Conservation (phyloP, 2,888 invertebrate species). For the Aporophyla lueneburgensis region DNA sequence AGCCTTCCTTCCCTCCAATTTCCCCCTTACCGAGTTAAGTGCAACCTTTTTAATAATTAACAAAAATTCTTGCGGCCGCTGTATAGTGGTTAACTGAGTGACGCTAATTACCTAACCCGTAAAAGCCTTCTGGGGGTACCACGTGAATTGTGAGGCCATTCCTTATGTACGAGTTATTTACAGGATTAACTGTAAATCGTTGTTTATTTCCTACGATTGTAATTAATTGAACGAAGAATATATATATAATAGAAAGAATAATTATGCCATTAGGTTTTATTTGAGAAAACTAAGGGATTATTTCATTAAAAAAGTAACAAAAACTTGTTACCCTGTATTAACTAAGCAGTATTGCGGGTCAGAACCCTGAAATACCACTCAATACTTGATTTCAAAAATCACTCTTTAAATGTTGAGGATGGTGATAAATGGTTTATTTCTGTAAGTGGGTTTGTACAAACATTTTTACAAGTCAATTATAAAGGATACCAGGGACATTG, state of each 20-base stretch:
- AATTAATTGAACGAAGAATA: conserved; percentile 55
- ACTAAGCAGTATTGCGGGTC: neutral
- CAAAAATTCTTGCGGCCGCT: conserved; percentile 84
- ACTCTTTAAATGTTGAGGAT: neutral
- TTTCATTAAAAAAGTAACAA: neutral
- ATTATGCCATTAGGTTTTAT: conserved; percentile 16
- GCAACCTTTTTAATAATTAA: conserved; percentile 90
- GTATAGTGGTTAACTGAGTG: conserved; percentile 89
- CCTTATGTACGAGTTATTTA: conserved; percentile 79
- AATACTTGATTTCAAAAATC: neutral
- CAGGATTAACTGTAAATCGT: conserved; percentile 75
- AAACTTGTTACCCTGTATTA: neutral
- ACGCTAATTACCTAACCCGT: conserved; percentile 89
- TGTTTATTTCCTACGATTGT: conserved; percentile 74
- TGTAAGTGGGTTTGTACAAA: too few species aligned
- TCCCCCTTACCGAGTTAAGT: conserved; percentile 80
- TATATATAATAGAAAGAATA: conserved; percentile 3
- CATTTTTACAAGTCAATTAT: too few species aligned
- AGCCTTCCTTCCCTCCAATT: conserved; percentile 27
- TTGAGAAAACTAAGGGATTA: neutral
- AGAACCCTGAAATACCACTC: neutral
- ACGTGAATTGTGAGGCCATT: conserved; percentile 82
- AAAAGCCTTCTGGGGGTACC: conserved; percentile 85
- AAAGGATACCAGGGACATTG: too few species aligned
- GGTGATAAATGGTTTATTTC: neutral